Evolutionary conservation across 2,888 invertebrate genomes (phyloP), one percentile per base, ranked within the genome.

Genomic region (Aquatica leii): DNA sequence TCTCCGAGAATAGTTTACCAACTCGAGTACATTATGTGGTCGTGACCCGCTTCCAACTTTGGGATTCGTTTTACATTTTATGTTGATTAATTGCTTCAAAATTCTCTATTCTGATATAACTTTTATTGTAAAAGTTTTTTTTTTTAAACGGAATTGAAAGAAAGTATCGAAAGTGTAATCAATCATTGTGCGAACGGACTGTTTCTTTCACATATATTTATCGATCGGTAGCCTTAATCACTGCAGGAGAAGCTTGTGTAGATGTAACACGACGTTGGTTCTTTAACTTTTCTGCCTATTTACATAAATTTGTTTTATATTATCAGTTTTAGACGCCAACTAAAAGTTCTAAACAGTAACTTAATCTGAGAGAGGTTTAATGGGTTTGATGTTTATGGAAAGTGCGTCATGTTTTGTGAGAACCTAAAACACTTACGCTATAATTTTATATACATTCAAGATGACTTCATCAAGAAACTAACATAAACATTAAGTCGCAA

Each of bases 1-100:
- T 74, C 73, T 69, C 71, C 69, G 73, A 70, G 71, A 75, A 76
- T 76, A 76, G 76, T 75, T 76, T 65, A 67, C 67, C 67, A 75
- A 76, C 14, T 74, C 69, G 70, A 69, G 71, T 75, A 73, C 73
- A 75, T 76, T 76, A 75, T 75, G 75, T 61, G 65, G 61, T 71
- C 71, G 74, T 68, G 74, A 72, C 69, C 67, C 68, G 68, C 64
- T 69, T 68, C 71, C 67, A 72, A 74, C 72, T 71, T 69, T 59
- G 62, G 67, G 67, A 61, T 51, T 62, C 66, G 65, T 62, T 62
- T 68, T 67, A 67, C 72, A 69, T 73, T 69, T 67, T 73, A 70
- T 71, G 70, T 73, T 76, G 76, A 76, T 76, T 75, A 75, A 76
- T 76, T 73, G 73, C n/a, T 73, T 41, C 37, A 68, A 51, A 60